A percentile compares a stretch with the other conserved stretches of the same genome.
These are phyloP conservation scores for Cylindroiulus punctatus DNA, from an alignment of 2,888 invertebrate species.

Conservation along the genomic window DNA sequence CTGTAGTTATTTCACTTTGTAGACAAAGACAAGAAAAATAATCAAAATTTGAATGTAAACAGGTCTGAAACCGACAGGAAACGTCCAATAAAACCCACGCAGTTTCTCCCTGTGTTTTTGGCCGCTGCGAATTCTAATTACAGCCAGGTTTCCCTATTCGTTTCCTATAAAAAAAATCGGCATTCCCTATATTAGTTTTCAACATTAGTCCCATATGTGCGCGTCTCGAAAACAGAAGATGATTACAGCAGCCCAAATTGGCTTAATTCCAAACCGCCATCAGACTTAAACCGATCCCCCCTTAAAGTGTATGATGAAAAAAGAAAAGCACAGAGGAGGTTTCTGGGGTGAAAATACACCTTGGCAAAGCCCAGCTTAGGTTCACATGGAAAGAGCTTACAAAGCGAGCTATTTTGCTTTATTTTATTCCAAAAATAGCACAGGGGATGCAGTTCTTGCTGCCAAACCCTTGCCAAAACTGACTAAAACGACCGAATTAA, in stretches of 20 bases:
- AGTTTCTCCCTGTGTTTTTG: neutral
- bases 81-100: neutral
- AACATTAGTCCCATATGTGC: neutral
- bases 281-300: neutral
- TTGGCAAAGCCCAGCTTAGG: neutral
- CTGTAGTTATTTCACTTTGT: neutral
- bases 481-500: neutral
- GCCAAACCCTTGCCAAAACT: neutral
- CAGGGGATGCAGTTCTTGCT: neutral
- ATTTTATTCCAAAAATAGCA: neutral
- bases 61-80: neutral
- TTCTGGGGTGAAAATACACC: neutral
- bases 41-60: neutral
- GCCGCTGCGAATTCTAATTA: neutral
- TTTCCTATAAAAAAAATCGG: neutral
- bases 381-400: neutral
- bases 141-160: neutral
- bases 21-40: neutral
- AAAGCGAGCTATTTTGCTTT: neutral
- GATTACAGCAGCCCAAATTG: neutral
- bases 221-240: neutral
- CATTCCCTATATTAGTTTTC: neutral
- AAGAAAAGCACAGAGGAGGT: neutral
- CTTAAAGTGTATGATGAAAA: neutral
- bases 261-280: slow-evolving; percentile 11